phyloP scores from a whole-genome alignment of 1,140 invertebrate species.

The Batillaria attramentaria region DNA sequence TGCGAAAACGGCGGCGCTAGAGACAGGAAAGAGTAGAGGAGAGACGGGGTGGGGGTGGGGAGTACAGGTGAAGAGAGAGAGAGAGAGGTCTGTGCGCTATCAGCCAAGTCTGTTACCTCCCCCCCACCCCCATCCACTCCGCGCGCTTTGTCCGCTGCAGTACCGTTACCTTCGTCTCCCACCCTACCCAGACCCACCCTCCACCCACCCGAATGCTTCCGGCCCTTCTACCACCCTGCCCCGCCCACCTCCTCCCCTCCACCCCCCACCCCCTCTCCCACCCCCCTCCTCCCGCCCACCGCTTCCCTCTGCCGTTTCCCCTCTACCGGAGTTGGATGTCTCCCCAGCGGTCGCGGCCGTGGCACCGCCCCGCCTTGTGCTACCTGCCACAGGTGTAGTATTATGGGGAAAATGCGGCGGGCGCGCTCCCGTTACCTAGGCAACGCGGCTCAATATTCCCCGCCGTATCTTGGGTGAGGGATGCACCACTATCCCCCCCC shows the following conservation, averaged over 20 bases:
- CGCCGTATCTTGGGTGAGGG: constrained; percentile 1
- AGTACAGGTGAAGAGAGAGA: too few relatives aligned
- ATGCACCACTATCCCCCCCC: constrained; percentile 20
- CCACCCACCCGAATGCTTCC: not conserved
- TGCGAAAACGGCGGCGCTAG: too few relatives aligned
- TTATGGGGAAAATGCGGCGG: constrained; percentile 7
- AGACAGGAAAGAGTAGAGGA: too few relatives aligned
- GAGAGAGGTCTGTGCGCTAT: not conserved
- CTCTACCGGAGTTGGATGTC: not conserved
- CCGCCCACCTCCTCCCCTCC: not conserved
- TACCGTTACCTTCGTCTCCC: not conserved
- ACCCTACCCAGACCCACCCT: not conserved
- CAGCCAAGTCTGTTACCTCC: not conserved
- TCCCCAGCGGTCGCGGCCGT: not conserved
- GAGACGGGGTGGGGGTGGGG: too few relatives aligned
- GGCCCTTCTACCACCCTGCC: too few relatives aligned
- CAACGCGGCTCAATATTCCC: constrained; percentile 25
- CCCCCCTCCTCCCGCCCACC: not conserved
- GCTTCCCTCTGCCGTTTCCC: not conserved
- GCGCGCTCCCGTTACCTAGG: constrained; percentile 18
- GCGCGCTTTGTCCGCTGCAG: not conserved
- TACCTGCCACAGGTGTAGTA: constrained; percentile 20
- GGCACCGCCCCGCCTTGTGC: not conserved
- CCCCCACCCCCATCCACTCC: not conserved
- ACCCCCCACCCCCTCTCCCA: not conserved